Base-by-base conservation (phyloP, 2,797 vertebrate species). In the Lates japonicus region DNA sequence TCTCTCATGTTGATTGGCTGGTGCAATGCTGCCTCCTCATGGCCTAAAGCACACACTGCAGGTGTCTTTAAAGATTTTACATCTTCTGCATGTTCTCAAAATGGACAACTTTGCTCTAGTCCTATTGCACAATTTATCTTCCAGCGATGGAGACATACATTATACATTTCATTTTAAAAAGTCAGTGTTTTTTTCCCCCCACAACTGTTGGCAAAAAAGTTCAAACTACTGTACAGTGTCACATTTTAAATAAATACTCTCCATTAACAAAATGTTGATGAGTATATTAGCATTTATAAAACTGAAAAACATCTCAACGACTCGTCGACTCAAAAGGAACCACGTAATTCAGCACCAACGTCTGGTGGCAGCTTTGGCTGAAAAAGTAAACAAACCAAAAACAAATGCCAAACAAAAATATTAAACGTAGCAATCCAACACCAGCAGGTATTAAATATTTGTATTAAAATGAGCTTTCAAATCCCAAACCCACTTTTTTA, bases 381-480 rank as follows among this genome's bases (percentile, higher is more conserved):
- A 95, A 92, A 90, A 92, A 92, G 69, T 81, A 90, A 93, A 90
- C 95, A 94, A 95, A 95, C 93, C 93, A 20, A 44, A 74, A 89
- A 88, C 93, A 94, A 94, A 94, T 86, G 94, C 90, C 88, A 88
- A 96, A 96, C 94, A 92, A 96, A 37, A 96, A 95, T 94, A 96
- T 84, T 84, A 91, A 88, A 90, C 22, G 93, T 96, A 95, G 95
- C 95, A 94, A 97, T 96, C 96, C 94, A 96, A 97, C 95, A 94
- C 97, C 96, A 96, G 95, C 95, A 97, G 96, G 96, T 98, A 98
- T 98, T 97, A 97, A 96, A 94, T 97, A 97, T 97, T 95, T 98
- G 97, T 98, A 96, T 94, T 98, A 96, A 96, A 98, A 98, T 97
- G 96, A 96, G 87, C 96, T 97, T 96, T 95, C 96, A 97, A 97